Evolutionary conservation across 2,888 invertebrate genomes (phyloP), one percentile per base, ranked within the genome.

Genomic region (Tribolium freemani): DNA sequence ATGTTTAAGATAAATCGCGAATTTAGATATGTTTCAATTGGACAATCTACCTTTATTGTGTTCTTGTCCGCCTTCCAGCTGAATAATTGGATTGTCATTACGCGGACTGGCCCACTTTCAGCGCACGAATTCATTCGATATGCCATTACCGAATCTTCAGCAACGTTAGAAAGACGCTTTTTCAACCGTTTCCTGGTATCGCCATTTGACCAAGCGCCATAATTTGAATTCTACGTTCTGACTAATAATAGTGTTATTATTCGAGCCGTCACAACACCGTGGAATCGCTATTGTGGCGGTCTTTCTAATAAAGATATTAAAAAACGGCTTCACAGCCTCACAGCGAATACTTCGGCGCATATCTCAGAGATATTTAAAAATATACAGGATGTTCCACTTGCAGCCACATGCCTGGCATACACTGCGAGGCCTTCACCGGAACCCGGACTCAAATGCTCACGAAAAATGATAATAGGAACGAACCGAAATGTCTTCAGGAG

Each of bases 1-100:
- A 81, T 82, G 78, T 77, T 81, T 80, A 75, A 83, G 83, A 84
- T 84, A 84, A 83, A 82, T 80, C 76, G 81, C 76, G 78, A 80
- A 81, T 83, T 81, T 78, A 81, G 82, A 83, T 83, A 82, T 76
- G 81, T 80, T 80, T 80, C 80, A 79, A 80, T 80, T 81, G 79
- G 78, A 82, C 76, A 80, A 82, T 80, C 77, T 76, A 76, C 76
- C 76, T 79, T 82, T 78, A 79, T 78, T 77, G 78, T 77, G 71
- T 79, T 75, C 74, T 75, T 78, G 79, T 80, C 80, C 80, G 75
- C 79, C 80, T 79, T 76, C 71, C 74, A 61, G 44, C 16, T 72
- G 74, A 75, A 74, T 77, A 78, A 79, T 75, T 78, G 77, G 73
- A 75, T 75, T 74, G 75, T 73, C 71, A 73, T 75, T 76, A 69